These are phyloP conservation scores for Lamprotornis superbus DNA, from an alignment of 2,113 vertebrate genomes.

Conservation along the genomic window DNA sequence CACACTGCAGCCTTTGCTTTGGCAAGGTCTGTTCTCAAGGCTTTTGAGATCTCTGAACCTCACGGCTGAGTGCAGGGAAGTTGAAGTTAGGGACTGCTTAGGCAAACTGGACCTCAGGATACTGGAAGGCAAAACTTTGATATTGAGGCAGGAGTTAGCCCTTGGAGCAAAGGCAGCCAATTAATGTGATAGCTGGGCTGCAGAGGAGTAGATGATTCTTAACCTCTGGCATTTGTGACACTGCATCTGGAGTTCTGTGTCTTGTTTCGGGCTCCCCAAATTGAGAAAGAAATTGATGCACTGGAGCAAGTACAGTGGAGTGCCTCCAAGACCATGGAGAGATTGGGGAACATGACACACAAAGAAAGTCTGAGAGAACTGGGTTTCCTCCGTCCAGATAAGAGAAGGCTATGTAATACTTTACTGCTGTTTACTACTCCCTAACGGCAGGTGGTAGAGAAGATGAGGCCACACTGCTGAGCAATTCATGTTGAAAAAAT, in stretches of 20 bases:
- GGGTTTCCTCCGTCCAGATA: background rate
- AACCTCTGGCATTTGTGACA: background rate
- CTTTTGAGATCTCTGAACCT: background rate
- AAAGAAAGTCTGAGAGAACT: background rate
- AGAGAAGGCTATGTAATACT: background rate
- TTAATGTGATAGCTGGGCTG: background rate
- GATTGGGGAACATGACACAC: background rate
- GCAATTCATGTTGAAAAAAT: background rate
- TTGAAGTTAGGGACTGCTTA: background rate
- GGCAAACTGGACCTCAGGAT: background rate
- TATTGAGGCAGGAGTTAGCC: background rate
- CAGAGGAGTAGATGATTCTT: background rate
- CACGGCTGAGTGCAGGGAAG: background rate
- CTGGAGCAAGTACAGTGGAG: background rate
- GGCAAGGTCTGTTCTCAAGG: background rate
- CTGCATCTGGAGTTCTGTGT: background rate
- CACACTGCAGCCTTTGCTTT: background rate
- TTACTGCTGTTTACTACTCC: background rate
- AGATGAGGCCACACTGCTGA: background rate
- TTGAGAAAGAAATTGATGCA: background rate
- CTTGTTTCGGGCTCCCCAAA: background rate
- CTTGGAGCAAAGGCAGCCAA: accelerated
- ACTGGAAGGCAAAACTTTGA: background rate
- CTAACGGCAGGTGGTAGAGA: background rate
- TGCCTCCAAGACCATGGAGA: background rate